phyloP scores from a whole-genome alignment of 2,797 vertebrate genomes.

The Acropternis orthonyx region DNA sequence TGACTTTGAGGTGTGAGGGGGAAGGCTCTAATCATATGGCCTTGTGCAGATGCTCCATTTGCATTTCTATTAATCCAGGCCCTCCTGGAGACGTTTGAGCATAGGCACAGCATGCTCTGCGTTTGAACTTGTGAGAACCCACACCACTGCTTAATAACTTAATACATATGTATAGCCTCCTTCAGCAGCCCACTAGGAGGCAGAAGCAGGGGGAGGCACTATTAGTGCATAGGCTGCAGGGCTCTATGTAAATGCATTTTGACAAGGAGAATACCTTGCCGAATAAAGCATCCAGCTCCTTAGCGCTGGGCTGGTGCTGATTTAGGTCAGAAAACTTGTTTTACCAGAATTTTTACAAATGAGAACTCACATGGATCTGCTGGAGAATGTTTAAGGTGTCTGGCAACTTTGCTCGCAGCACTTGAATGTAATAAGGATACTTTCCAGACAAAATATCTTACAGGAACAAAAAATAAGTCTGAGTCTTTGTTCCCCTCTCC shows the following conservation, averaged over 20 bases:
- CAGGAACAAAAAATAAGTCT: background rate
- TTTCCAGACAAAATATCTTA: background rate
- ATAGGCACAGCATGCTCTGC: constrained; percentile 81
- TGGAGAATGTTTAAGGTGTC: constrained; percentile 3
- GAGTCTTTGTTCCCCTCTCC: background rate
- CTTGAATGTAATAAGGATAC: background rate
- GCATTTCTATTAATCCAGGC: constrained; percentile 84
- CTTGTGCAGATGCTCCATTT: constrained; percentile 83
- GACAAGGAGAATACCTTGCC: constrained; percentile 65
- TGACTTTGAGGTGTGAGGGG: constrained; percentile 81
- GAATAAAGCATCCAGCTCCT: constrained; percentile 16
- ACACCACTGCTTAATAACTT: constrained; percentile 82
- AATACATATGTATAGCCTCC: constrained; percentile 83
- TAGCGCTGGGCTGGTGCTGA: background rate
- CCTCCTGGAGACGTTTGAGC: constrained; percentile 81
- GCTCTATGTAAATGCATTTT: constrained; percentile 66
- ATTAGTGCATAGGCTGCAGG: constrained; percentile 59
- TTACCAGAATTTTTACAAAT: constrained; percentile 41
- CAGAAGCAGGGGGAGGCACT: constrained; percentile 77
- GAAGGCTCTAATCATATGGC: constrained; percentile 81
- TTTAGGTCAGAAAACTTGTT: constrained; percentile 50
- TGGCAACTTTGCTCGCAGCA: background rate
- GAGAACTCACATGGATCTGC: background rate
- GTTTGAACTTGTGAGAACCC: constrained; percentile 85
- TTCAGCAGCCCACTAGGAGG: constrained; percentile 82